Evolutionary conservation across 2,888 invertebrate species (phyloP), one percentile per base, ranked within the genome.

Genomic region (Caenorhabditis japonica): DNA sequence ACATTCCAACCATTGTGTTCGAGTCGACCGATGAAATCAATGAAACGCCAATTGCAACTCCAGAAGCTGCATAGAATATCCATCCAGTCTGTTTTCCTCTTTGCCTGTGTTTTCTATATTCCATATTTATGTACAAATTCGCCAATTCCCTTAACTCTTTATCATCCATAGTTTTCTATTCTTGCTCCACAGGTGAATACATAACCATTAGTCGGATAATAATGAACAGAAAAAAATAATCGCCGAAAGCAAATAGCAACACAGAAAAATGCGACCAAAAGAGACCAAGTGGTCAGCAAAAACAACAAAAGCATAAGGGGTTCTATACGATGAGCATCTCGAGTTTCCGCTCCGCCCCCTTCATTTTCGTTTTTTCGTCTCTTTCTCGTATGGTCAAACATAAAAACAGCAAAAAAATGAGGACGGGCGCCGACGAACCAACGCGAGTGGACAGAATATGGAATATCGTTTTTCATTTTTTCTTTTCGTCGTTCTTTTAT

Each of bases 1-100:
- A 95, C 87, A 97, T 99, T 87, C 97, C 97, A 39, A 95, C 97
- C 0, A 97, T 97, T 89, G 94, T 95, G 0, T 90, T 97, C 74
- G 97, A 97, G 89, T 76, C 80, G 27, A 73, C 71, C 7, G 75
- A 76, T 12, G 81, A 83, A 13, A 33, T 41, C 21, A 72, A n/a
- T 30, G 69, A 69, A 15, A 49, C 55, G 4, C 41, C 68, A 4
- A 34, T 44, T 4, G 53, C 66, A 15, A 56, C 73, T 27, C 66
- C 68, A 8, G 69, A 74, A 33, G 25, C 55, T 3, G 64, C 64
- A 17, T 64, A 47, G 52, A 7, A n/a, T n/a, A n/a, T 10, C 5
- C 30, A 7, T 30, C 30, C 30, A 30, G 5, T 30, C 10, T 30
- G 5, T 10, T 30, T 5, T 27, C 5, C 12, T 0, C 12, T 15